Conservation (phyloP, 2,888 invertebrate species). For the Euzetes globulus region DNA sequence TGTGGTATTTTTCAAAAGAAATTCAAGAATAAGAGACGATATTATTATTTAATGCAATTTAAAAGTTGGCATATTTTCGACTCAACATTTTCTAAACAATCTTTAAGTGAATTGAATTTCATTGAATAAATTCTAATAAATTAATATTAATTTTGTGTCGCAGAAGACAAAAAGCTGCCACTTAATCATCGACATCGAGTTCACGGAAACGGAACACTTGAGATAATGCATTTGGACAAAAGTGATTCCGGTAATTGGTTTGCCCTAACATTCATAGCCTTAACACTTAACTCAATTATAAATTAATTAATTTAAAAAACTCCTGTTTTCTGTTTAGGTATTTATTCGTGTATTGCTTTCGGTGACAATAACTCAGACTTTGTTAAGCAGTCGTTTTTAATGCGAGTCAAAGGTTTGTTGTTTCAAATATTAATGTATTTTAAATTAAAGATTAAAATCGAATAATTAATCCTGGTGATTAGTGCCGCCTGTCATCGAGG, state of each 20-base stretch:
- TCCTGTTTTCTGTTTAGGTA: constrained; percentile 2
- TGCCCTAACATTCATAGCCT: constrained; percentile 5
- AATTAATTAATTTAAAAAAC: neutral
- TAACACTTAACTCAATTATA: neutral
- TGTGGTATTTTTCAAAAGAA: constrained; percentile 22
- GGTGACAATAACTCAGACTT: constrained; percentile 16
- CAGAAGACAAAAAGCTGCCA: constrained; percentile 35
- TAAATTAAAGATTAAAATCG: neutral
- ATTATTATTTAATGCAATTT: constrained; percentile 6
- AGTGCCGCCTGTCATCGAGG: constrained; percentile 39
- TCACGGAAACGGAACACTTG: constrained; percentile 35
- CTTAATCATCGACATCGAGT: constrained; percentile 36
- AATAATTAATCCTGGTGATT: constrained; percentile 22
- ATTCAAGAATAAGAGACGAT: neutral
- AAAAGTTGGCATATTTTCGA: neutral
- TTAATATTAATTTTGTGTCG: neutral
- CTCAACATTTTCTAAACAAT: constrained; percentile 34
- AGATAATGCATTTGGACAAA: constrained; percentile 45
- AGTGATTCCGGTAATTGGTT: constrained; percentile 41
- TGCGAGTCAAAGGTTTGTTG: constrained; percentile 27
- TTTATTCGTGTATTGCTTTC: constrained; percentile 34
- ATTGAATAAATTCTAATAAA: constrained; percentile 16
- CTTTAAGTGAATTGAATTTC: neutral
- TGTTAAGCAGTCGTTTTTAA: constrained; percentile 8
- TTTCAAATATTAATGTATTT: constrained; percentile 1